phyloP scores from a whole-genome alignment of 2,113 vertebrate genomes.

The Perccottus glenii region DNA sequence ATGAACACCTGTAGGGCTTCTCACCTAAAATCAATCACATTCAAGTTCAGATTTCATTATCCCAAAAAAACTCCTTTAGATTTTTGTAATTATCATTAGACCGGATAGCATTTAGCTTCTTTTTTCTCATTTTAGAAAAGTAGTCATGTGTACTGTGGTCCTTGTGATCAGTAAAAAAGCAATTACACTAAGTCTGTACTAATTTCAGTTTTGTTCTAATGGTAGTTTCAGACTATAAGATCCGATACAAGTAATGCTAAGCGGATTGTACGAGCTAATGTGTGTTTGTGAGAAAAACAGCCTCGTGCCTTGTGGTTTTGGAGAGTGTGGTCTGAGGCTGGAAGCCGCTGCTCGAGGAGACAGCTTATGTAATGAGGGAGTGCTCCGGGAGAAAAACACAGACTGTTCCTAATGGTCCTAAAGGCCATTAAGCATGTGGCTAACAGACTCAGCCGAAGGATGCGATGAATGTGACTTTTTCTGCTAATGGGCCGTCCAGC shows the following conservation, averaged over 20 bases:
- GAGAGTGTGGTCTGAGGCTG: background rate
- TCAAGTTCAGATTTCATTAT: background rate
- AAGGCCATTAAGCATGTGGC: conserved; percentile 54
- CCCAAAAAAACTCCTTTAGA: no score
- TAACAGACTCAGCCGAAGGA: conserved; percentile 46
- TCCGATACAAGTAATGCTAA: conserved; percentile 12
- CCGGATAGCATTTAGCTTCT: no score
- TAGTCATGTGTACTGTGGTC: no score
- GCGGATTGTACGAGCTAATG: conserved; percentile 33
- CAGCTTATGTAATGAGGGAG: conserved; percentile 55
- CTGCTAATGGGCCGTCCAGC: conserved; percentile 57
- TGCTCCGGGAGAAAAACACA: conserved; percentile 31
- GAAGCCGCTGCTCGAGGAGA: conserved; percentile 11
- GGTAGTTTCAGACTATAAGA: background rate
- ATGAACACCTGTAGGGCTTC: conserved; percentile 99
- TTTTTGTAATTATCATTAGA: no score
- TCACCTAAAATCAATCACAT: conserved; percentile 82
- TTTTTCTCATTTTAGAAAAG: no score
- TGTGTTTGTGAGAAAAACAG: conserved; percentile 50
- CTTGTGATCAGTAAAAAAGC: no score
- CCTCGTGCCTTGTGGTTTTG: conserved; percentile 25
- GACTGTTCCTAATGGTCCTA: conserved; percentile 40
- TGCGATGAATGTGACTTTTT: conserved; percentile 62
- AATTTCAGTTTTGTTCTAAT: no score
- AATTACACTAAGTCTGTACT: no score